Percentiles rank a stretch among this genome's conserved stretches.
These are phyloP conservation scores for Pilophorus perplexus DNA, from an alignment of 2,888 invertebrate genomes.

Conservation along the genomic window DNA sequence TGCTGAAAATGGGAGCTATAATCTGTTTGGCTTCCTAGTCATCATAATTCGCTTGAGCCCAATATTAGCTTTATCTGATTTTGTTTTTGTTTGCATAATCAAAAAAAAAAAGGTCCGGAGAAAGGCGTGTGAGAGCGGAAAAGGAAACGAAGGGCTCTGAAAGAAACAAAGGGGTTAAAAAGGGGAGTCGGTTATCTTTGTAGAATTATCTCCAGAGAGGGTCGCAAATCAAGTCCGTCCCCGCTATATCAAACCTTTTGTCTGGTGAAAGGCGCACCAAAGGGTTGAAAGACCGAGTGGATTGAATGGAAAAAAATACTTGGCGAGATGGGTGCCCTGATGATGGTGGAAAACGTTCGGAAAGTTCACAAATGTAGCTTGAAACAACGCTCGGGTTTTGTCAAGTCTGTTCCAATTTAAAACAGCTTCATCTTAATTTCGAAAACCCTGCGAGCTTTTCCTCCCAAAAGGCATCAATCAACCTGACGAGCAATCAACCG, in stretches of 20 bases:
- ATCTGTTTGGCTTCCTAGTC: conserved; percentile 4
- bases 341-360: too few relatives aligned
- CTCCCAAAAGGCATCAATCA: background rate
- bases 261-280: too few relatives aligned
- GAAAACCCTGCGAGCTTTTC: background rate
- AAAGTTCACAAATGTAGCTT: too few relatives aligned
- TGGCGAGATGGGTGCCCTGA: too few relatives aligned
- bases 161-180: background rate
- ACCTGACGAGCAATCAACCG: background rate
- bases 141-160: conserved; percentile 9
- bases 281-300: background rate
- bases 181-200: conserved; percentile 20
- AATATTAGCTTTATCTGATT: conserved; percentile 2
- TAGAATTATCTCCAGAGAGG: background rate
- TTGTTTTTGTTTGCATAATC: conserved; percentile 4
- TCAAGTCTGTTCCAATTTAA: background rate
- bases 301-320: background rate
- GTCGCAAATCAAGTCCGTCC: conserved; percentile 9
- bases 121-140: background rate
- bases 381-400: background rate
- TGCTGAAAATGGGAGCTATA: background rate
- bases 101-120: background rate
- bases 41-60: conserved; percentile 1
- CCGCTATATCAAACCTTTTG: conserved; percentile 12
- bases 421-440: background rate